phyloP scores from a whole-genome alignment of 2,113 vertebrate genomes.

The Prinia subflava region DNA sequence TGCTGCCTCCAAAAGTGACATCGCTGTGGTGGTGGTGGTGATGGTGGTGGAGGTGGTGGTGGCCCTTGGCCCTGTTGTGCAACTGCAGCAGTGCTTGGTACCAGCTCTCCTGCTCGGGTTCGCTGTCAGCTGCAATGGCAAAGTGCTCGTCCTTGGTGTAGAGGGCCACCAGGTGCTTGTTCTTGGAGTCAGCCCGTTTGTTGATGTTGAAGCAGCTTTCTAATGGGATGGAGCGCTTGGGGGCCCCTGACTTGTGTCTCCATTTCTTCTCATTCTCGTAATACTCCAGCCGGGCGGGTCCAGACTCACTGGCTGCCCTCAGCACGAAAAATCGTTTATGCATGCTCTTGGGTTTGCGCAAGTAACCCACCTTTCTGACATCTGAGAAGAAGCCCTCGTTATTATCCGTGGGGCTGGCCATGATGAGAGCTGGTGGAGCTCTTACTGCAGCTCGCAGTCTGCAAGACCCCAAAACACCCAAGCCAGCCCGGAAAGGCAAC shows the following conservation, averaged over 20 bases:
- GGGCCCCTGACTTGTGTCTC: constrained; percentile 88
- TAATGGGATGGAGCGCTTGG: constrained; percentile 86
- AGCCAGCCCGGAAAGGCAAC: neutral
- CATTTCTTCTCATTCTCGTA: constrained; percentile 94
- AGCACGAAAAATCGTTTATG: constrained; percentile 92
- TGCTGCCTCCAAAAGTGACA: constrained; percentile 56
- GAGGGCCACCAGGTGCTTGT: constrained; percentile 88
- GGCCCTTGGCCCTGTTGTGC: constrained; percentile 83
- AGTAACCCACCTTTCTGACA: constrained; percentile 91
- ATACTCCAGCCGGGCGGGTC: constrained; percentile 88
- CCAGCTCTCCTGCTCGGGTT: constrained; percentile 87
- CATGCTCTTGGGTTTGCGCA: constrained; percentile 94
- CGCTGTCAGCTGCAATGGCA: constrained; percentile 85
- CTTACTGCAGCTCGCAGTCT: neutral
- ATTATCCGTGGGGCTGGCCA: constrained; percentile 81
- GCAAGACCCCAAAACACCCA: neutral
- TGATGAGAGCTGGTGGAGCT: constrained; percentile 29
- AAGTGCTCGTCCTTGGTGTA: constrained; percentile 91
- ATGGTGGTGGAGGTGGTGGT: constrained; percentile 71
- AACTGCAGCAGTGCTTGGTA: constrained; percentile 85
- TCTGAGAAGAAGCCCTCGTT: constrained; percentile 84
- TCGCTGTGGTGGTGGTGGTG: constrained; percentile 69
- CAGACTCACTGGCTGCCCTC: constrained; percentile 82
- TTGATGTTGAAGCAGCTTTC: constrained; percentile 92
- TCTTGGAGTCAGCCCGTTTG: constrained; percentile 90